A percentile compares a stretch with the other conserved stretches of the same genome.
These are phyloP conservation scores for Coracias cyanogaster DNA, from an alignment of 2,797 vertebrate species.

Conservation along the genomic window DNA sequence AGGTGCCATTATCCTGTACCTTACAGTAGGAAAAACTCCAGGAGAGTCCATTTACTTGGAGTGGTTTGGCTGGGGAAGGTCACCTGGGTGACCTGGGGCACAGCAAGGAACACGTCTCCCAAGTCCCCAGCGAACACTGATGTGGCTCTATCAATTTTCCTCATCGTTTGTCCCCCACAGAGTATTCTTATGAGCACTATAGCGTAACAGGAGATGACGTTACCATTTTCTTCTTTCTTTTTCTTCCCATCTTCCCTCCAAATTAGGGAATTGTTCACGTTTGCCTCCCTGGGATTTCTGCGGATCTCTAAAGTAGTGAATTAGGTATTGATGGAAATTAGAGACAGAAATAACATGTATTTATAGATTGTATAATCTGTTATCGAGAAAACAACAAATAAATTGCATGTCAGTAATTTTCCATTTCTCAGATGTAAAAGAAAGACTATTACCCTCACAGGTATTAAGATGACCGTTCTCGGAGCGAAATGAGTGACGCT, in stretches of 20 bases:
- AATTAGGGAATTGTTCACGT: background rate
- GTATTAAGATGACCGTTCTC: background rate
- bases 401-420: background rate
- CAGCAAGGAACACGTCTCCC: background rate
- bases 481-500: background rate
- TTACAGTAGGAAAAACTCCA: background rate
- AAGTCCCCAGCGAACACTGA: fast-evolving
- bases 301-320: background rate
- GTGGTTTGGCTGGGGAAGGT: background rate
- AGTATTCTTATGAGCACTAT: background rate
- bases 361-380: background rate
- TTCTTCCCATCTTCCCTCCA: background rate
- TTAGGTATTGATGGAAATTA: background rate
- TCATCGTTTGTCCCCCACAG: background rate
- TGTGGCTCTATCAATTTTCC: fast-evolving
- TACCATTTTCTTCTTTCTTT: background rate
- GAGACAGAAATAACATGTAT: background rate
- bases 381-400: background rate
- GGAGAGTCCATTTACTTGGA: fast-evolving
- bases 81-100: no score
- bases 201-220: fast-evolving
- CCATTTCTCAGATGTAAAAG: background rate
- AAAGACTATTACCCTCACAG: background rate
- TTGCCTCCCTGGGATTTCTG: background rate
- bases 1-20: background rate